These are phyloP conservation scores for Leptoclinus maculatus DNA, from an alignment of 2,797 vertebrate genomes.

Conservation along the genomic window DNA sequence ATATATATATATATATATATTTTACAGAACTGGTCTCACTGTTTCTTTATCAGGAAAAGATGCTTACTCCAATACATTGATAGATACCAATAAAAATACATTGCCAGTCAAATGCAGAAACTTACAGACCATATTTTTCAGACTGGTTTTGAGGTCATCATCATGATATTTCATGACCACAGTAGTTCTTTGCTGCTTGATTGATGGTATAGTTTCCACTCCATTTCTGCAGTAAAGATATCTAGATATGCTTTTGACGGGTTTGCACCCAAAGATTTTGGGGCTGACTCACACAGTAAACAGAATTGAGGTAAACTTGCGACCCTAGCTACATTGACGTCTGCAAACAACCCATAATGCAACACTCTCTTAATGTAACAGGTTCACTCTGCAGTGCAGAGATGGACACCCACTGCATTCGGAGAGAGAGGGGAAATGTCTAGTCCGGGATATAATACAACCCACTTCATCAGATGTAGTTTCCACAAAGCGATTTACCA, in stretches of 20 bases:
- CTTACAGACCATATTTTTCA: not conserved
- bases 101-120: not conserved
- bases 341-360: not conserved
- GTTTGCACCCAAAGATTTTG: constrained; percentile 9
- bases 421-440: not conserved
- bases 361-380: constrained; percentile 3
- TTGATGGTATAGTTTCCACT: not conserved
- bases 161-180: constrained; percentile 10
- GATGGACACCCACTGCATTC: not conserved
- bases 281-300: not conserved
- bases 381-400: not conserved
- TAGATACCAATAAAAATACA: not conserved
- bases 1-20: too few species aligned
- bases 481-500: not conserved
- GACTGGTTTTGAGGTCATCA: not conserved
- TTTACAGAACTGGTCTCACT: too few species aligned
- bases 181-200: constrained; percentile 6
- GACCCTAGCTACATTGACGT: not conserved
- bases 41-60: constrained; percentile 7
- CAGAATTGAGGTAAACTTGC: not conserved
- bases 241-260: not conserved
- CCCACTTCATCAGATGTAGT: not conserved
- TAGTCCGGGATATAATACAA: not conserved
- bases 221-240: not conserved
- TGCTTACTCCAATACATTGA: too few species aligned